phyloP scores from a whole-genome alignment of 2,888 invertebrate species.

The Lepidochitona cinerea region DNA sequence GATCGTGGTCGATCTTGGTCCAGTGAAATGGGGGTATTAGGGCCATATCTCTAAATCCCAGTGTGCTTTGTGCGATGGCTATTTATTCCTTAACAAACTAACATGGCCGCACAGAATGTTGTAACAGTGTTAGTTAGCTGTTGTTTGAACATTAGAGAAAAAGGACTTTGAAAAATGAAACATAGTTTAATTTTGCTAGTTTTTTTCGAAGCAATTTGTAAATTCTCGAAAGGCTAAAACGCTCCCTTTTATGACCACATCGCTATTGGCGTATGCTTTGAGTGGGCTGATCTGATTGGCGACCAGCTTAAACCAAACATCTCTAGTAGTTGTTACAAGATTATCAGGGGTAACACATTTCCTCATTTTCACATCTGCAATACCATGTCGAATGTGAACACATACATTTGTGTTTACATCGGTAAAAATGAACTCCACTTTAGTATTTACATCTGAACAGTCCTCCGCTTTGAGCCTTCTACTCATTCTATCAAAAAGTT shows the following conservation, averaged over 20 bases:
- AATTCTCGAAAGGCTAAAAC: conserved; percentile 38
- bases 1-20: too few species aligned
- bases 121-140: too few species aligned
- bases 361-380: conserved; percentile 33
- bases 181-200: too few species aligned
- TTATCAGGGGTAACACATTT: conserved; percentile 24
- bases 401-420: conserved; percentile 35
- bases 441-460: conserved; percentile 21
- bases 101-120: too few species aligned
- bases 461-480: conserved; percentile 40
- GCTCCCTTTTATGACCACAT: conserved; percentile 46
- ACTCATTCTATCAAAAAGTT: conserved; percentile 37
- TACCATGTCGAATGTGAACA: conserved; percentile 44
- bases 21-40: too few species aligned
- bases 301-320: conserved; percentile 42
- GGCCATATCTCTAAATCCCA: too few species aligned
- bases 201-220: conserved; percentile 48
- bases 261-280: conserved; percentile 37
- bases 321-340: conserved; percentile 34
- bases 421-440: conserved; percentile 31
- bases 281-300: conserved; percentile 25
- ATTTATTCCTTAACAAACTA: too few species aligned
- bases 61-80: too few species aligned
- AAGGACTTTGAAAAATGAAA: too few species aligned
- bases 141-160: too few species aligned